Evolutionary conservation across 2,113 vertebrate genomes (phyloP).

Genomic region (Pelusios castaneus): DNA sequence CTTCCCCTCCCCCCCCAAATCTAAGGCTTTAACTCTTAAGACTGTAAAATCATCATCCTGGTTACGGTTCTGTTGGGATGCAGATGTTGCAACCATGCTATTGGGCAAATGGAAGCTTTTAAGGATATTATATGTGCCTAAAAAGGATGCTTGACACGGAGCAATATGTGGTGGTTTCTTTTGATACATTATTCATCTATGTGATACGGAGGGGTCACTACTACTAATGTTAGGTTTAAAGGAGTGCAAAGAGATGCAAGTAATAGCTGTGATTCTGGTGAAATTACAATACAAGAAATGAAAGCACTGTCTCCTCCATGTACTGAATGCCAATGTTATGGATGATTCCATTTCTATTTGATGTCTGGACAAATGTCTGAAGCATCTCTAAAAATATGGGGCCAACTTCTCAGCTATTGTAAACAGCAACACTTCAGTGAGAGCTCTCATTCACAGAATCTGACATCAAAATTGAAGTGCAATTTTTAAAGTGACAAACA

Average conservation of each 20-base stretch:
- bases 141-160: background rate
- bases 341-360: background rate
- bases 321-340: background rate
- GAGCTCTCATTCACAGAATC: background rate
- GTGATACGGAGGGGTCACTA: background rate
- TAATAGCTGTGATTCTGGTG: background rate
- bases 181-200: background rate
- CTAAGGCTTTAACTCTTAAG: background rate
- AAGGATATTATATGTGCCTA: background rate
- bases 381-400: background rate
- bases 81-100: background rate
- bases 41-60: too few species aligned
- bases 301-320: background rate
- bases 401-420: background rate
- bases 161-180: background rate
- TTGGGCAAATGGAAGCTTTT: background rate
- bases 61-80: background rate
- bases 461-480: background rate
- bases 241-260: background rate
- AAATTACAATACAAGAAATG: background rate
- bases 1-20: too few species aligned
- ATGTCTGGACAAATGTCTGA: background rate
- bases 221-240: background rate
- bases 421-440: background rate
- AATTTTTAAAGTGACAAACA: background rate